Evolutionary conservation across 2,797 vertebrate species (phyloP).

Genomic region (Semotilus atromaculatus): DNA sequence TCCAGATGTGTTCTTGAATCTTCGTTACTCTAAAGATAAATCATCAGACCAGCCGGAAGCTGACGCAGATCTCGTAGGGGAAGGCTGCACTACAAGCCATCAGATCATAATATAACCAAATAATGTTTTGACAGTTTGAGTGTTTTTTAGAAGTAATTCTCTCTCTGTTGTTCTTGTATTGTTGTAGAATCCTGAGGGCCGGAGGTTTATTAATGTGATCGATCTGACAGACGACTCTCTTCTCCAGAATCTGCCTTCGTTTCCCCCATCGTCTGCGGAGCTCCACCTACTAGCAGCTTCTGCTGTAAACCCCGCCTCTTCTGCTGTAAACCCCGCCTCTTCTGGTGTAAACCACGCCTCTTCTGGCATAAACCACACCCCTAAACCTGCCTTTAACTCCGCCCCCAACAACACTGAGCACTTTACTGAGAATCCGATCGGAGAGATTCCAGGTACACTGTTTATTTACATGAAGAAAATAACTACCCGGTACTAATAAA

Average conservation of each 20-base stretch:
- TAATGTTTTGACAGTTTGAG: neutral
- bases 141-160: neutral
- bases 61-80: neutral
- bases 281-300: slow-evolving; percentile 76
- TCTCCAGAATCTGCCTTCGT: slow-evolving; percentile 67
- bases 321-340: slow-evolving; percentile 63
- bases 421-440: slow-evolving; percentile 6
- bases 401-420: slow-evolving; percentile 5
- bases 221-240: slow-evolving; percentile 80
- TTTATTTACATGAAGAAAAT: neutral
- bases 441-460: slow-evolving; percentile 31
- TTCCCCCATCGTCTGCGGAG: slow-evolving; percentile 73
- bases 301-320: slow-evolving; percentile 62
- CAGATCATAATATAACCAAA: neutral
- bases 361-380: slow-evolving; percentile 56
- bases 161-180: neutral
- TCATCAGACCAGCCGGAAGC: slow-evolving; percentile 52
- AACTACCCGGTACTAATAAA: neutral
- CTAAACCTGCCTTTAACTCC: neutral
- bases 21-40: slow-evolving; percentile 59
- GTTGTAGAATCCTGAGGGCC: slow-evolving; percentile 67
- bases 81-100: neutral
- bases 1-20: slow-evolving; percentile 67
- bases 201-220: slow-evolving; percentile 80
- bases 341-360: slow-evolving; percentile 57